A percentile compares a stretch with the other conserved stretches of the same genome.
These are phyloP conservation scores for Hystrix brachyura DNA, from an alignment of 2,113 vertebrate genomes.

Conservation along the genomic window DNA sequence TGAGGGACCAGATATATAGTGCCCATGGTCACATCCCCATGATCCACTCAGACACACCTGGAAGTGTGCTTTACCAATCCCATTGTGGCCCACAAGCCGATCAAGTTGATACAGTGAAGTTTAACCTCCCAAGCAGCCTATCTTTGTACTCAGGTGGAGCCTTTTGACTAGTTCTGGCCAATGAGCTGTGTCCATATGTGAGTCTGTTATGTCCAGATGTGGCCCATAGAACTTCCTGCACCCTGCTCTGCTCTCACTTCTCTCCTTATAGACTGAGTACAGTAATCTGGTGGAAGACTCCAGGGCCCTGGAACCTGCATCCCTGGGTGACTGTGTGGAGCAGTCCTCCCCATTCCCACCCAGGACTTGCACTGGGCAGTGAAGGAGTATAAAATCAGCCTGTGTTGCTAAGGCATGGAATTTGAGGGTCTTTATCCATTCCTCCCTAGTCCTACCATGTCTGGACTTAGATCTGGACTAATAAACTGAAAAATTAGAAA, in stretches of 20 bases:
- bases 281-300: not conserved
- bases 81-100: not conserved
- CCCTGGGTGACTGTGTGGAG: not conserved
- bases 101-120: not conserved
- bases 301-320: not conserved
- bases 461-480: not conserved
- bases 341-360: not conserved
- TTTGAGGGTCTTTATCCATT: not conserved
- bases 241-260: rapidly evolving
- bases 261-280: not conserved
- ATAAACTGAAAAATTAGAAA: not conserved
- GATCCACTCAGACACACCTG: not conserved
- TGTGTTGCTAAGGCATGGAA: not conserved
- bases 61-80: not conserved
- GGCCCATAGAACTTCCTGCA: not conserved
- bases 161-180: not conserved
- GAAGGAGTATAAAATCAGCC: not conserved
- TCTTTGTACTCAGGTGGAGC: not conserved
- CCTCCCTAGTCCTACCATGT: not conserved
- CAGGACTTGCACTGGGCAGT: not conserved
- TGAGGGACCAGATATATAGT: not conserved
- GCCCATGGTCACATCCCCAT: not conserved
- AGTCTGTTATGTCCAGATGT: not conserved
- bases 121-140: not conserved
- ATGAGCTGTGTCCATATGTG: too few relatives aligned